Percentiles rank a stretch among this genome's conserved stretches.
Evolutionary conservation across 2,113 vertebrate species (phyloP).

Genomic region (Tachycineta bicolor): DNA sequence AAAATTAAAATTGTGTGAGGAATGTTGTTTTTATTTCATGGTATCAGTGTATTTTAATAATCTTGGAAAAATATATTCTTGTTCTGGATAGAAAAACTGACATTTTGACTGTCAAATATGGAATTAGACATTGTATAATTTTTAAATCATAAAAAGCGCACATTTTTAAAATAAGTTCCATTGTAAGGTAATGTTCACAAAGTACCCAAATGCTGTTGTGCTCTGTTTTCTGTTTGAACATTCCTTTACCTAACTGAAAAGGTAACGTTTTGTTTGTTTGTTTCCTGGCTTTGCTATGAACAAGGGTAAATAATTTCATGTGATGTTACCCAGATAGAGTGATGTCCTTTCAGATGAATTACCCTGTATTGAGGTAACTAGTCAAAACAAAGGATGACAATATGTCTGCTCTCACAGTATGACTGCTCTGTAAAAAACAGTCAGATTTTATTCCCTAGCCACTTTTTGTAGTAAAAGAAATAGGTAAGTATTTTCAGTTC

Average conservation of each 20-base stretch:
- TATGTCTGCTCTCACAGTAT: neutral
- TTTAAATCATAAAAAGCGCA: neutral
- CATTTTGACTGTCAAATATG: neutral
- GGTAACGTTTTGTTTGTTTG: neutral
- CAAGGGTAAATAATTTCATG: neutral
- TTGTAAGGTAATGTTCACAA: neutral
- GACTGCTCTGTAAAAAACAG: neutral
- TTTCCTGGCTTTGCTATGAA: neutral
- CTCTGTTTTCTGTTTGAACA: neutral
- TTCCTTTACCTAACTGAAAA: neutral
- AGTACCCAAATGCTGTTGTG: rapidly evolving
- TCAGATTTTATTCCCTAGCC: neutral
- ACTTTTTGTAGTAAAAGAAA: neutral
- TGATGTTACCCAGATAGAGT: neutral
- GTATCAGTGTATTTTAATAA: neutral
- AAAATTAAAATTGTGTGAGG: neutral
- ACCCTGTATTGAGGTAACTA: neutral
- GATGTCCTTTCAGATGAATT: neutral
- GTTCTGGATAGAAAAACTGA: neutral
- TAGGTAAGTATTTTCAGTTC: neutral
- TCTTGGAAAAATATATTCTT: neutral
- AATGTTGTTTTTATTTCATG: neutral
- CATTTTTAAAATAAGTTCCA: neutral
- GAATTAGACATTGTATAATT: neutral
- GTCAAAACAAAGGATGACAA: neutral